Conservation (phyloP, 92 coral and sea anemone genomes). For the Pocillopora meandrina region DNA sequence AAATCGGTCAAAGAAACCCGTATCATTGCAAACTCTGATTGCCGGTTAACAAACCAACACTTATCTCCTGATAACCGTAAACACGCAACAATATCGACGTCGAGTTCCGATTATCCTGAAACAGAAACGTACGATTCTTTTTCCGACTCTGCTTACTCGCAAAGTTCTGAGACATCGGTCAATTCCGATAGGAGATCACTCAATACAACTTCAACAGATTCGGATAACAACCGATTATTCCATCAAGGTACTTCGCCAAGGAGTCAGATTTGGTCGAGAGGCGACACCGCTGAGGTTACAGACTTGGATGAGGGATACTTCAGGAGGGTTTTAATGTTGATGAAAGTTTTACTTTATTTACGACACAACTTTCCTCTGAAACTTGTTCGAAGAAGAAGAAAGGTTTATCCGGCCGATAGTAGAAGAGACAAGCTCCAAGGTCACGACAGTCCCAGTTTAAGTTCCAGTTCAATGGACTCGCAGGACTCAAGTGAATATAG, state of each 20-base stretch:
- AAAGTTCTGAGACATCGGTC: constrained; percentile 57
- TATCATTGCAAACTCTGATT: constrained; percentile 5
- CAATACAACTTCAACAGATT: constrained; percentile 80
- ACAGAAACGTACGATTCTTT: constrained; percentile 52
- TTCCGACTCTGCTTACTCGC: constrained; percentile 81
- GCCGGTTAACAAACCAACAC: constrained; percentile 38
- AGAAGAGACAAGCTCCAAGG: neutral
- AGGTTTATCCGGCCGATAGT: constrained; percentile 14
- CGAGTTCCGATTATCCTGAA: constrained; percentile 26
- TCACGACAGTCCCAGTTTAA: constrained; percentile 27
- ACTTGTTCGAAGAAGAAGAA: constrained; percentile 28
- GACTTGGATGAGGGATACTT: constrained; percentile 77
- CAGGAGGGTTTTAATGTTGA: constrained; percentile 80
- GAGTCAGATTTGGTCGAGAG: constrained; percentile 33
- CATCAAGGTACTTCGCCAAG: constrained; percentile 52
- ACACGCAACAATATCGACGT: constrained; percentile 43
- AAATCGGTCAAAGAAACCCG: constrained; percentile 2
- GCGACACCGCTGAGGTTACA: constrained; percentile 53
- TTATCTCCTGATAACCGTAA: constrained; percentile 26
- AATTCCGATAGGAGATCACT: constrained; percentile 60
- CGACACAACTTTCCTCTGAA: constrained; percentile 61
- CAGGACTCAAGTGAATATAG: constrained; percentile 29
- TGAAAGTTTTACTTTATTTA: constrained; percentile 77
- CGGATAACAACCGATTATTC: constrained; percentile 67
- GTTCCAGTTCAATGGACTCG: constrained; percentile 49